phyloP scores from a whole-genome alignment of 2,888 invertebrate genomes.

The Mythimna ferrago region DNA sequence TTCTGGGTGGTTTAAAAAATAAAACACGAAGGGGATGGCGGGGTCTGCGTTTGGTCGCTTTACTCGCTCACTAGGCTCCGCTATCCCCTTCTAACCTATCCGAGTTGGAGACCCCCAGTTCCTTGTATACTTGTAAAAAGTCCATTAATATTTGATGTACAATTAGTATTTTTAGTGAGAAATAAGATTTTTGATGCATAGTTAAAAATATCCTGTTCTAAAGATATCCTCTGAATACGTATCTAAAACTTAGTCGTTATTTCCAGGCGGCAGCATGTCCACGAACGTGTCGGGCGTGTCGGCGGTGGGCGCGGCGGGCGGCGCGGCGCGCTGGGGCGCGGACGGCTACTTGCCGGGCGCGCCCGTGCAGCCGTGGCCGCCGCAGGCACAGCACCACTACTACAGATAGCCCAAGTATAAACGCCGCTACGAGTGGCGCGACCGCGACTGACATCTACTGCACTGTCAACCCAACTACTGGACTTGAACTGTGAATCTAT shows the following conservation, averaged over 20 bases:
- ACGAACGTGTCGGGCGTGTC: conserved; percentile 70
- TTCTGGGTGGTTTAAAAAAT: too few species aligned
- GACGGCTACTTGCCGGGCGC: conserved; percentile 64
- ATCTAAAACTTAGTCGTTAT: background rate
- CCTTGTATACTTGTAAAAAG: too few species aligned
- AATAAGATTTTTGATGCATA: too few species aligned
- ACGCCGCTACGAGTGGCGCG: conserved; percentile 54
- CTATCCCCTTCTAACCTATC: too few species aligned
- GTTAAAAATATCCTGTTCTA: background rate
- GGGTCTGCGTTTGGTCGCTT: too few species aligned
- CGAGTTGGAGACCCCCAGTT: too few species aligned
- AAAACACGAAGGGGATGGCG: too few species aligned
- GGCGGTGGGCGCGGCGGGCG: conserved; percentile 31
- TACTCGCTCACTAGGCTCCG: too few species aligned
- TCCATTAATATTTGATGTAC: too few species aligned
- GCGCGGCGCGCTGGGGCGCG: conserved; percentile 70
- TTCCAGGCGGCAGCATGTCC: conserved; percentile 70
- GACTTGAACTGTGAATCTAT: conserved; percentile 15
- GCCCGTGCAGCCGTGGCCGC: conserved; percentile 71
- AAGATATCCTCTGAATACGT: background rate
- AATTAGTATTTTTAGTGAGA: too few species aligned
- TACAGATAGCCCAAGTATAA: conserved; percentile 85
- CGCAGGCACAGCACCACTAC: conserved; percentile 92
- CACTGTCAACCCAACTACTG: conserved; percentile 18
- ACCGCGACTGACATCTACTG: conserved; percentile 40